Base-by-base conservation (phyloP, 2,113 vertebrate species). In the Semicossyphus pulcher region DNA sequence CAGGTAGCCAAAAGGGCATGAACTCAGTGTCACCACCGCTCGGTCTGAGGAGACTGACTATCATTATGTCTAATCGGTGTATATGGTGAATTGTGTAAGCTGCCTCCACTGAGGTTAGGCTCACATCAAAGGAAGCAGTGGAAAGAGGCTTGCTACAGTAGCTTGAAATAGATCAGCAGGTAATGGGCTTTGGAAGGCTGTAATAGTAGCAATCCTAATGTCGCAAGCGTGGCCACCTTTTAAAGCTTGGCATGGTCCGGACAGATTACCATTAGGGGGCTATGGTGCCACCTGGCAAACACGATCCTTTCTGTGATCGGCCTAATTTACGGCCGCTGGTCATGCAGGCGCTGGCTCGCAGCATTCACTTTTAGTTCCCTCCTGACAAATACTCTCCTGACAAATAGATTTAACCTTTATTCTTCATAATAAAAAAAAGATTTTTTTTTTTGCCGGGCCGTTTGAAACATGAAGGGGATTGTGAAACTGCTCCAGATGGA, bases 141-240 rank as follows among this genome's bases (percentile, higher is more conserved):
- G 74, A 76, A 73, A 81, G 41, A 84, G 56, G 78, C 64, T 85
- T 58, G 72, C 69, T 85, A 63, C 77, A 65, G 81, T 72, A 65
- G 80, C 65, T 86, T 85, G 86, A 83, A 92, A 92, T 86, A 92
- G 85, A 88, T 81, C 73, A 76, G 71, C 85, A 85, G 78, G 77
- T 87, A 87, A 89, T 87, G 78, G 78, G 68, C 76, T 92, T 91
- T 88, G 59, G 72, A 80, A 78, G 75, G 62, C 73, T 83, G 81
- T 83, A 87, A 88, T 79, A 80, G 80, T 56, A 76, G 62, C 68
- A 68, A 63, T 80, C 72, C 74, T 73, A 82, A 76, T 68, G 74
- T 82, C 74, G 72, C 36, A 18, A 80, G 49, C n/a, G 65, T 57
- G 66, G 68, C 78, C 69, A 75, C 85, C 60, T 85, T 80, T 62